Evolutionary conservation across 35 echinoderm and acorn worm genomes (phyloP), one percentile per base, ranked within the genome.

Genomic region (Heliocidaris erythrogramma): DNA sequence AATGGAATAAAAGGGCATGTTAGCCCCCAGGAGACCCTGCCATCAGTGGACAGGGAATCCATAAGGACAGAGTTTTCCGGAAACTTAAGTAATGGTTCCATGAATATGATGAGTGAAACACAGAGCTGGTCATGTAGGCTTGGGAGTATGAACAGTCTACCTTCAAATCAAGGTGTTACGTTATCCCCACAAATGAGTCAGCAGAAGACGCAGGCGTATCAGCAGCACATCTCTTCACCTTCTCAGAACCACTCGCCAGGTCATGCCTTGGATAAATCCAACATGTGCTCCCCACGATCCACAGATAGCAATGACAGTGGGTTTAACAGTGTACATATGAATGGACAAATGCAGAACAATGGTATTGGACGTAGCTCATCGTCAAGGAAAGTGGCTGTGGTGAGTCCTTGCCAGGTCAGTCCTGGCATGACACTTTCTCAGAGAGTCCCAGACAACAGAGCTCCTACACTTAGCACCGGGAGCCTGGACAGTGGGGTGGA

Each of bases 371-470:
- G 87, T 32, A 89, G 31, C 47, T 13, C 3, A 5, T 18, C 87
- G 14, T 89, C 87, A 32, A 89, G 87, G 87, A 89, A 48, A 89
- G 87, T 89, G 14, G 87, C 87, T 47, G 87, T 89, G 13, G 87
- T 89, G 87, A 42, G 87, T 48, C 87, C 87, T 18, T 89, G 87
- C 87, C 87, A 89, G 32, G 87, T 48, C 12, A 89, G 87, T 48
- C 87, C 31, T 5, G 30, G 24, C 9, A 48, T 89, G 87, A n/a
- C 10, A 48, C 31, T 47, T 32, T 17, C 47, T 5, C 87, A 89
- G 87, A 32, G 47, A 48, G 47, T 32, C 87, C 12, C 21, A 32
- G 47, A 89, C 11, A 9, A 3, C 31, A 32, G 87, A 27, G 47
- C 31, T 48, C 87, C 87, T 89, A 24, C 47, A 89, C 47, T 89